Evolutionary conservation across 2,888 invertebrate genomes (phyloP).

Genomic region (Notocelia uddmanniana): DNA sequence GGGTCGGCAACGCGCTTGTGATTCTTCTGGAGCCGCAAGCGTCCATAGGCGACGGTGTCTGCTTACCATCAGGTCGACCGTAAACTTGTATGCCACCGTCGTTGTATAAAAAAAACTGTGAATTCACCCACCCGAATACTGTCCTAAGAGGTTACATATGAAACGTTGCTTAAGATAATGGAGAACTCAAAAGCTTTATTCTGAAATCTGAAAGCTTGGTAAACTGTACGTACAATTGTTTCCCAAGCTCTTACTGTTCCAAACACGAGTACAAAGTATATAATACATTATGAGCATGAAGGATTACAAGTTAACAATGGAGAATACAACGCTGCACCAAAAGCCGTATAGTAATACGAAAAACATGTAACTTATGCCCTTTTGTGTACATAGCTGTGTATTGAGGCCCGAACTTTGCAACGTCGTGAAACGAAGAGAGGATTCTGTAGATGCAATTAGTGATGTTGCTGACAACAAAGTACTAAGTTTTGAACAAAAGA

Average conservation of each 20-base stretch:
- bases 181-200: slow-evolving; percentile 1
- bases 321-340: not conserved
- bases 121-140: too few species aligned
- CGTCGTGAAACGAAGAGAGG: not conserved
- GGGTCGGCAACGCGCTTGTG: too few species aligned
- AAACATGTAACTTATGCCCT: not conserved
- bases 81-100: too few species aligned
- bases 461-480: slow-evolving; percentile 16
- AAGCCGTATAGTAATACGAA: not conserved
- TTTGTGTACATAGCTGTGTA: not conserved
- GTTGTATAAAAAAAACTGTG: too few species aligned
- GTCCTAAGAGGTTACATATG: too few species aligned
- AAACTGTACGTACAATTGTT: slow-evolving; percentile 5
- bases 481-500: not conserved
- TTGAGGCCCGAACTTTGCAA: slow-evolving; percentile 13
- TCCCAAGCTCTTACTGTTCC: slow-evolving; percentile 4
- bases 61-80: too few species aligned
- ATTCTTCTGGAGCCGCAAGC: too few species aligned
- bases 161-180: too few species aligned
- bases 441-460: slow-evolving; percentile 15
- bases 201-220: not conserved
- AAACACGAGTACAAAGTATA: slow-evolving; percentile 1
- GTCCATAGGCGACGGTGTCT: too few species aligned
- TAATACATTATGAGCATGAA: slow-evolving; percentile 17
- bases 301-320: slow-evolving; percentile 39